Base-by-base conservation (phyloP, 2,797 vertebrate genomes). In the Epinephelus awoara region DNA sequence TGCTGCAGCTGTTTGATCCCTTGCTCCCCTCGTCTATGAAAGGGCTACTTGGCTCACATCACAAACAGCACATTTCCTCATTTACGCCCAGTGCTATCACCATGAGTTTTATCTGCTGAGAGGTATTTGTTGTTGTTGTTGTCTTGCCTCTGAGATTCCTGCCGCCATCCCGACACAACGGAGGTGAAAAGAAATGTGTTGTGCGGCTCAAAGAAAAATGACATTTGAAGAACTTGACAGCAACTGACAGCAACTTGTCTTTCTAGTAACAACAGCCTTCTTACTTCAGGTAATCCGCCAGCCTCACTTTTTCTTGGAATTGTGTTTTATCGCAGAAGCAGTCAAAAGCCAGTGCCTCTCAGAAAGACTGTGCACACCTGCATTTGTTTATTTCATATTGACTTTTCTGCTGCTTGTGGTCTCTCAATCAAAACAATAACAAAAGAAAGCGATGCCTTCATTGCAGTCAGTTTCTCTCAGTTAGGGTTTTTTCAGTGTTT, bases 1-100 rank as follows among this genome's bases (percentile, higher is more conserved):
- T 51, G 49, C 69, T 62, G 80, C 83, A 89, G 85, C 77, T 84
- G 83, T 79, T 85, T 79, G 75, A 63, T 69, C 73, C 63, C 42
- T 29, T 44, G 67, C 62, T 72, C 50, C 49, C 6, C 21, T 34
- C 27, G 23, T 4, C 63, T 5, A 13, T 73, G 59, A 74, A 69
- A 69, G 80, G 40, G 72, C 72, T 49, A 52, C 54, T 52, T 27
- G 47, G 9, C 72, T 66, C 64, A 15, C 27, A 57, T 27, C 56
- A 69, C 27, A 67, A 54, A 54, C 65, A 79, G 17, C 46, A 50
- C 2, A 2, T 62, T 38, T 29, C 13, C 19, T 42, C 49, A 42
- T 5, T 56, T 55, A 23, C 14, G 8, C 40, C 21, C 1, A 1
- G 15, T 49, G 5, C 4, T 21, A 9, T 8, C 47, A 70, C 23